Conservation (phyloP, 2,797 vertebrate genomes). For the Malacoctenus gilli region DNA sequence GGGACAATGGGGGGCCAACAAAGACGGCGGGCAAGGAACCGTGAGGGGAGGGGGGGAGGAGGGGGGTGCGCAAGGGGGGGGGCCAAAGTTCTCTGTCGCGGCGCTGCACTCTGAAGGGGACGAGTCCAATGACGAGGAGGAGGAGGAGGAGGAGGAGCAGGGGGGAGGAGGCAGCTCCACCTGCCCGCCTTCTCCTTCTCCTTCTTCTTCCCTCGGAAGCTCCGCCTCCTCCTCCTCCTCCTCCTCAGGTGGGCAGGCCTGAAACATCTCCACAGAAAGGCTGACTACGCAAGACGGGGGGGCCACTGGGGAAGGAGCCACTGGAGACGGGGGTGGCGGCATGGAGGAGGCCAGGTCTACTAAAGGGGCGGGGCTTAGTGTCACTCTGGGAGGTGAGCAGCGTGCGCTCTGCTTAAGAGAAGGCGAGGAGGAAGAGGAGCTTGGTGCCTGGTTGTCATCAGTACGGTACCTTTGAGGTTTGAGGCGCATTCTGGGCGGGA, state of each 20-base stretch:
- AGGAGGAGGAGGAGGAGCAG: slow-evolving; percentile 79
- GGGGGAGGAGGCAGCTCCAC: slow-evolving; percentile 28
- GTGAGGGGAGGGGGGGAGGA: slow-evolving; percentile 68
- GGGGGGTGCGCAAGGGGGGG: slow-evolving; percentile 84
- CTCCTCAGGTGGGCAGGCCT: slow-evolving; percentile 57
- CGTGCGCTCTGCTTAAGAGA: slow-evolving; percentile 72
- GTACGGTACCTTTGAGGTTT: slow-evolving; percentile 98
- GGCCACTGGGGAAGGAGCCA: slow-evolving; percentile 81
- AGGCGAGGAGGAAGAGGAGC: slow-evolving; percentile 45
- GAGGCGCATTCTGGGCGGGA: slow-evolving; percentile 88
- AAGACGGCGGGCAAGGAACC: slow-evolving; percentile 33
- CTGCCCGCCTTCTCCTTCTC: slow-evolving; percentile 7
- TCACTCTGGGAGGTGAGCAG: slow-evolving; percentile 78
- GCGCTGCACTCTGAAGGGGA: slow-evolving; percentile 92
- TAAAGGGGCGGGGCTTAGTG: slow-evolving; percentile 72
- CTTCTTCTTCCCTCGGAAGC: slow-evolving; percentile 66
- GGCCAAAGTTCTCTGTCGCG: slow-evolving; percentile 90
- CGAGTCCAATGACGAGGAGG: slow-evolving; percentile 90
- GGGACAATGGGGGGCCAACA: slow-evolving; percentile 46
- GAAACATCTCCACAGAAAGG: slow-evolving; percentile 76
- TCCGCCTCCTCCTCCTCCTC: slow-evolving; percentile 81
- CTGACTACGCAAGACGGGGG: slow-evolving; percentile 82
- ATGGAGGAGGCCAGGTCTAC: slow-evolving; percentile 66
- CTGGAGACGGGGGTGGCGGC: slow-evolving; percentile 72
- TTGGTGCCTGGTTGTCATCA: slow-evolving; percentile 85